Percentiles rank a stretch among this genome's conserved stretches.
Evolutionary conservation across 2,888 invertebrate species (phyloP).

Genomic region (Megastigmus dorsalis): DNA sequence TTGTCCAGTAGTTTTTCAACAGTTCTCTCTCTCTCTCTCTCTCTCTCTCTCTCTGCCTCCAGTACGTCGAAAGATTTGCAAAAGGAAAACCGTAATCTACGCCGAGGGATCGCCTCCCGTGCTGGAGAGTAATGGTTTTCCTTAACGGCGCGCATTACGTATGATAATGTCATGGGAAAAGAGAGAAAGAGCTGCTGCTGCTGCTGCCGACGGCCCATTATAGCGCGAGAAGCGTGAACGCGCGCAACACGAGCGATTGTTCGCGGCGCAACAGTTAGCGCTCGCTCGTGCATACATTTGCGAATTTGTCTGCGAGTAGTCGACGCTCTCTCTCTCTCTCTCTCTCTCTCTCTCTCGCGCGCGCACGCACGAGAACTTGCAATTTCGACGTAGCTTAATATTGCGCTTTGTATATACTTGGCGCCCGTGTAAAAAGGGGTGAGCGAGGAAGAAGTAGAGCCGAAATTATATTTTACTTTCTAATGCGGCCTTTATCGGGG

Average conservation of each 20-base stretch:
- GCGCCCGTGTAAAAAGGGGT: too few relatives aligned
- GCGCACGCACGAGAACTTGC: background rate
- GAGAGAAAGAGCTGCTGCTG: conserved; percentile 2
- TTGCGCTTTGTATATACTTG: too few relatives aligned
- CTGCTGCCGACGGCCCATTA: too few relatives aligned
- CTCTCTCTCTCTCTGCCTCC: too few relatives aligned
- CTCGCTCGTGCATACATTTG: too few relatives aligned
- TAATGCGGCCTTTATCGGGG: too few relatives aligned
- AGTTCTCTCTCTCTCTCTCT: too few relatives aligned
- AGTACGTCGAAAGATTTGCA: conserved; percentile 15
- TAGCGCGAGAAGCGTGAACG: conserved; percentile 34
- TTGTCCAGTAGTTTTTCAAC: too few relatives aligned
- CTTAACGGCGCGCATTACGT: conserved; percentile 49
- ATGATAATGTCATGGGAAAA: conserved; percentile 64
- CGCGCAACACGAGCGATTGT: conserved; percentile 13
- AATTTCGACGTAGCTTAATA: conserved; percentile 11
- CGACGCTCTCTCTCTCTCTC: background rate
- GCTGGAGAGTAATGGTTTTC: too few relatives aligned
- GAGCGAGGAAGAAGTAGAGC: conserved; percentile 7
- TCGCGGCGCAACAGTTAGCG: conserved; percentile 39
- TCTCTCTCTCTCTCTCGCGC: background rate
- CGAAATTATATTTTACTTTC: conserved; percentile 43
- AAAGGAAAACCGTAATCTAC: conserved; percentile 23
- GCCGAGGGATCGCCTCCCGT: too few relatives aligned
- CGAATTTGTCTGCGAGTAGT: too few relatives aligned